Conservation (phyloP, 2,797 vertebrate species). For the Amblyraja radiata region DNA sequence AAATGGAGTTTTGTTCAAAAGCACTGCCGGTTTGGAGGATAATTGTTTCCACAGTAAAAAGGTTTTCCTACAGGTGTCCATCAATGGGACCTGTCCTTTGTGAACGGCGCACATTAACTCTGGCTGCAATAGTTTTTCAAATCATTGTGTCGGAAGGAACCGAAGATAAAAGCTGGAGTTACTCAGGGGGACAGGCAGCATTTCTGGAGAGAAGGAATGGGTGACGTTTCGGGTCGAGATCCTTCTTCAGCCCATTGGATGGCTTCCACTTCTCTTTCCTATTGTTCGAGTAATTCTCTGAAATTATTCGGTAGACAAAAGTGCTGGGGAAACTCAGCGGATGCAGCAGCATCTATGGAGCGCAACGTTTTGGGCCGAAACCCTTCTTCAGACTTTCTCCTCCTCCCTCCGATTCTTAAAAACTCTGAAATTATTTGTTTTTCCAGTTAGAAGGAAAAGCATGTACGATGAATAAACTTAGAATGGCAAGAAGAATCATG, state of each 20-base stretch:
- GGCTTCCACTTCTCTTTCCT: not conserved
- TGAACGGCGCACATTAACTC: not conserved
- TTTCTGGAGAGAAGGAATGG: too few relatives aligned
- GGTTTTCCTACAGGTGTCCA: not conserved
- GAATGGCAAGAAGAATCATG: not conserved
- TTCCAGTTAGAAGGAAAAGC: not conserved
- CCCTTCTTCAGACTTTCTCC: too few relatives aligned
- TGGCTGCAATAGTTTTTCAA: not conserved
- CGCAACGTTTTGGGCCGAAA: too few relatives aligned
- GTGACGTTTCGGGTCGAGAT: too few relatives aligned
- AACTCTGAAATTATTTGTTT: not conserved
- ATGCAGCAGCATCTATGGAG: too few relatives aligned
- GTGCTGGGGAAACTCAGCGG: too few relatives aligned
- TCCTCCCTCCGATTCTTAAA: too few relatives aligned
- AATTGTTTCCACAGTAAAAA: not conserved
- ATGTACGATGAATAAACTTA: not conserved
- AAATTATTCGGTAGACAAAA: not conserved
- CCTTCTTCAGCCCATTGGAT: not conserved
- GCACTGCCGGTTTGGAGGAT: not conserved
- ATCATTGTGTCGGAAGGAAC: not conserved
- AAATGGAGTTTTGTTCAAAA: constrained; percentile 26
- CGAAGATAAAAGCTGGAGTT: too few relatives aligned
- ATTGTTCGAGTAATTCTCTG: not conserved
- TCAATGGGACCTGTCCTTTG: not conserved
- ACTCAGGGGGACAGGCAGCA: too few relatives aligned